Base-by-base conservation (phyloP, 2,113 vertebrate species). In the Tympanuchus pallidicinctus region DNA sequence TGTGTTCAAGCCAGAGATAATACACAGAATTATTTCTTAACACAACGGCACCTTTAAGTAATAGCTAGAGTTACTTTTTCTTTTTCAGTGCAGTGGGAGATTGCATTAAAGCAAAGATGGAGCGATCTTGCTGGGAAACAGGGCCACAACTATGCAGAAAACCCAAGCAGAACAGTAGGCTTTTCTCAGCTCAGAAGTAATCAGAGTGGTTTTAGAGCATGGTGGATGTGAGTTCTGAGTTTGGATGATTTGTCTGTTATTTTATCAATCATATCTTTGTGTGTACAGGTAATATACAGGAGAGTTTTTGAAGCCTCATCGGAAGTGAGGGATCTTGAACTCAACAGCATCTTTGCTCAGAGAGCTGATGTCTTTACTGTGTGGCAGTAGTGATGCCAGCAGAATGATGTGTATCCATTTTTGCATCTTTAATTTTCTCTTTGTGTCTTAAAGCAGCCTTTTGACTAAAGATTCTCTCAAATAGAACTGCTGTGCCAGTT, bases 401-500 rank as follows among this genome's bases (percentile, higher is more conserved):
- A 38, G 17, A 27, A 25, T 57, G 20, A 70, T 0, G 2, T 43
- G 1, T 43, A 28, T 8, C 21, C 11, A 2, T 34, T 63, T 83
- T 61, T 88, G 7, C 11, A 3, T 15, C 24, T 43, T 71, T 59
- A 61, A 3, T 57, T 22, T 85, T 43, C 71, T 64, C 28, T 38
- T 16, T 16, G 61, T 54, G 25, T 54, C 52, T 54, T 9, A 3
- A 61, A 40, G 27, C 16, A 76, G 14, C 27, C 20, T 77, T 63
- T 63, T 81, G 72, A 4, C 36, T 52, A 0, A 36, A 38, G 5
- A 12, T 92, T 73, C 42, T 73, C 45, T 83, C 16, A 50, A 56
- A 42, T 18, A 15, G 32, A 32, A 1, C 47, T 0, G 0, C 12
- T 24, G 70, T 20, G 47, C 57, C 65, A 54, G 21, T 30, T 3